Evolutionary conservation across 2,888 invertebrate species (phyloP).

Genomic region (Bimastos eiseni): DNA sequence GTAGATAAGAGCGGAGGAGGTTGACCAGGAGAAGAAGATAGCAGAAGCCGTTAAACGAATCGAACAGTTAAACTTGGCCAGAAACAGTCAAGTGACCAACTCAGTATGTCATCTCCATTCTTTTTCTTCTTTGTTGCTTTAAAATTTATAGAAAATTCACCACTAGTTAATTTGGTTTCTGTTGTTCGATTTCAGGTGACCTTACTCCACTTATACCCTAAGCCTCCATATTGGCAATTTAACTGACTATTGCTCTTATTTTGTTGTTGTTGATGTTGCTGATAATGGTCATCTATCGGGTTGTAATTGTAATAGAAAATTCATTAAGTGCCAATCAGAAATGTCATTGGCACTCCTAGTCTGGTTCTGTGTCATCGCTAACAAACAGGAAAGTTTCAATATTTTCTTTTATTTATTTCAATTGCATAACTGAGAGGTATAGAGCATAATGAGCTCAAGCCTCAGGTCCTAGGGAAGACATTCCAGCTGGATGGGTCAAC

Average conservation of each 20-base stretch:
- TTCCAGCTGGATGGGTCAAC: too few species aligned
- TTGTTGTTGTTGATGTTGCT: background rate
- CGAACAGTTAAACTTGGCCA: conserved; percentile 9
- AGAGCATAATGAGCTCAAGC: too few species aligned
- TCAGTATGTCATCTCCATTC: background rate
- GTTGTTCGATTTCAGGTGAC: background rate
- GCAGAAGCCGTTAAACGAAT: conserved; percentile 22
- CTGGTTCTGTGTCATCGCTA: too few species aligned
- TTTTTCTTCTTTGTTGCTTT: background rate
- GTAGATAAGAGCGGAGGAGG: conserved; percentile 17
- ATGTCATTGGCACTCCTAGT: too few species aligned
- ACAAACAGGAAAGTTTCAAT: too few species aligned
- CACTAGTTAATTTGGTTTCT: background rate
- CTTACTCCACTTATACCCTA: background rate
- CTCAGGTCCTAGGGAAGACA: too few species aligned
- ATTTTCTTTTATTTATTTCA: too few species aligned
- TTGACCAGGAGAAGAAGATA: conserved; percentile 21
- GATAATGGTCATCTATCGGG: too few species aligned
- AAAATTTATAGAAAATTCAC: background rate
- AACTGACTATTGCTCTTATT: background rate
- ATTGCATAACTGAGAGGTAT: too few species aligned
- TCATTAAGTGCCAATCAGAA: too few species aligned
- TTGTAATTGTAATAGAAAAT: too few species aligned
- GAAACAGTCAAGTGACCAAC: background rate
- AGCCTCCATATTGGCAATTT: background rate